Evolutionary conservation across 2,888 invertebrate genomes (phyloP).

Genomic region (Desoria tigrina): DNA sequence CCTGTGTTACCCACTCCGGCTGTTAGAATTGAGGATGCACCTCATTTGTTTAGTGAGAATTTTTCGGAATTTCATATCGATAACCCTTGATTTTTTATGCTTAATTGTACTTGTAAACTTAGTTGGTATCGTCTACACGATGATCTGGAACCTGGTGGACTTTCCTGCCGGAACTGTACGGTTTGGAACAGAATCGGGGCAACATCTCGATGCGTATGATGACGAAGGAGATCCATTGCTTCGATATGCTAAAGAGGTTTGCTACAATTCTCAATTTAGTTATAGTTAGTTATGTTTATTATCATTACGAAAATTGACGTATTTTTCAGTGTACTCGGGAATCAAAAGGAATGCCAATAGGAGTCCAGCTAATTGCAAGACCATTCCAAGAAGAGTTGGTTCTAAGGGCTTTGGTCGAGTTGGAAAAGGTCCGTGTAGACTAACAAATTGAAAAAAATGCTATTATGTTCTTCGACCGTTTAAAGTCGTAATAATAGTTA

Average conservation of each 20-base stretch:
- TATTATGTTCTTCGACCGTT: no score
- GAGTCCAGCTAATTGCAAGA: conserved; percentile 57
- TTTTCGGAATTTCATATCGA: not conserved
- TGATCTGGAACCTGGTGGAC: conserved; percentile 42
- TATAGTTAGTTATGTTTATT: no score
- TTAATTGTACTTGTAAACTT: no score
- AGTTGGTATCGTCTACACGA: conserved; percentile 24
- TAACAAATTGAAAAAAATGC: no score
- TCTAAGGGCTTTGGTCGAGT: conserved; percentile 56
- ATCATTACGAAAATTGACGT: no score
- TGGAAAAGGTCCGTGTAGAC: conserved; percentile 23
- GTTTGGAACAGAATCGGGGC: conserved; percentile 35
- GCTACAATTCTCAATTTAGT: no score
- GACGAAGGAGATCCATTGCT: conserved; percentile 11
- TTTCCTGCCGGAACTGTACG: conserved; percentile 34
- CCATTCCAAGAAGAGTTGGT: conserved; percentile 58
- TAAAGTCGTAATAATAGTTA: no score
- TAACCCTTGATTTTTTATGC: not conserved
- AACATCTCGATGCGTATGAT: conserved; percentile 10
- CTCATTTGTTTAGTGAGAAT: not conserved
- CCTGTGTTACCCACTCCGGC: conserved; percentile 31
- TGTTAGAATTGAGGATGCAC: not conserved
- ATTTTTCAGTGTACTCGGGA: conserved; percentile 32
- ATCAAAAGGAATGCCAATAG: conserved; percentile 56
- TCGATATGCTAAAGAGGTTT: conserved; percentile 19